Evolutionary conservation across 2,113 vertebrate genomes (phyloP).

Genomic region (Noctilio leporinus): DNA sequence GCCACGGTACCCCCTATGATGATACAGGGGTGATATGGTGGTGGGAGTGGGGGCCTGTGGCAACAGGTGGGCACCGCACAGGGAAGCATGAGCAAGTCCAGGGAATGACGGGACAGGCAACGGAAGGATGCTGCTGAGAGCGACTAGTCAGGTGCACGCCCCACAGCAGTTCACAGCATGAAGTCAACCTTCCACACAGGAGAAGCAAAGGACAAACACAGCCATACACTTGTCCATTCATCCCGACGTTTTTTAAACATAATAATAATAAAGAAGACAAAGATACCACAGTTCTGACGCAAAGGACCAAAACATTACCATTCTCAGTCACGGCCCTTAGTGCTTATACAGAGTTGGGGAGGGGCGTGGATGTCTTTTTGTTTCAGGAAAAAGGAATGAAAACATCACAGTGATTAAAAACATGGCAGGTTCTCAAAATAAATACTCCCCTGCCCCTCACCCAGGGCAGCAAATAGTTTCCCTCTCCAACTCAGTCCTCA

Average conservation of each 20-base stretch:
- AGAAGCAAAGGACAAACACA: constrained; percentile 31
- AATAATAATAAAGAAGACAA: constrained; percentile 32
- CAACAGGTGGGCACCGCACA: not conserved
- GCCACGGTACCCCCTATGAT: not conserved
- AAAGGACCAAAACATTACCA: constrained; percentile 44
- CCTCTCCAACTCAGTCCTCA: not conserved
- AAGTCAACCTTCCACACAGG: not conserved
- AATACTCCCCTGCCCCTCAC: constrained; percentile 36
- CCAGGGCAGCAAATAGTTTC: constrained; percentile 19
- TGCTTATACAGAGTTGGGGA: constrained; percentile 38
- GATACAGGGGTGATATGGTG: too few species aligned
- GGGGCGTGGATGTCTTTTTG: not conserved
- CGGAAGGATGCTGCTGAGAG: not conserved
- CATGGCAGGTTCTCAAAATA: constrained; percentile 65
- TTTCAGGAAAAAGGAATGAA: constrained; percentile 58
- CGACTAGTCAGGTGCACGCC: not conserved
- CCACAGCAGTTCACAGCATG: constrained; percentile 56
- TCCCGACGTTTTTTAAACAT: constrained; percentile 39
- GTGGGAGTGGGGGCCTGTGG: not conserved
- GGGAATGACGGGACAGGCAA: not conserved
- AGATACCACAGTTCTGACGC: constrained; percentile 69
- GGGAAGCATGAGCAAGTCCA: not conserved
- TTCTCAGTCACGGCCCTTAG: constrained; percentile 68
- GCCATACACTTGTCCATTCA: constrained; percentile 11
- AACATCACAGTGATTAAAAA: constrained; percentile 74